Conservation (phyloP, 1,140 invertebrate species). For the Trichonephila clavata region DNA sequence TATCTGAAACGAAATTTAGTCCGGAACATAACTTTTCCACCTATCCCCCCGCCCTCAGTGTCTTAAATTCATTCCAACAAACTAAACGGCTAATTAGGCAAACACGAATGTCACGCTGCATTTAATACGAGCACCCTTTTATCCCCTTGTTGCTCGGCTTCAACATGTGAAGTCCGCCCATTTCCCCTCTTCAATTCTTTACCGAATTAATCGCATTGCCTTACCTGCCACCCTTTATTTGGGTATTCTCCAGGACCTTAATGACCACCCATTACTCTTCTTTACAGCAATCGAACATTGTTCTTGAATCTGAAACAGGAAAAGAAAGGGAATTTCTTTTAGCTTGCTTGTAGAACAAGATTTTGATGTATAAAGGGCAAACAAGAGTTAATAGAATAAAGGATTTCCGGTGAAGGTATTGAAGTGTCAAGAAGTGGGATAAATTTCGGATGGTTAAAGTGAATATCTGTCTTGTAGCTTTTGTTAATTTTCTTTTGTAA, state of each 20-base stretch:
- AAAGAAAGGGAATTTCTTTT: slow-evolving; percentile 26
- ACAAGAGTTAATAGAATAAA: not conserved
- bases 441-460: not conserved
- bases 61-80: not conserved
- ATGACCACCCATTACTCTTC: slow-evolving; percentile 64
- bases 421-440: slow-evolving; percentile 1
- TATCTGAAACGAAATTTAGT: too few species aligned
- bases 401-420: not conserved
- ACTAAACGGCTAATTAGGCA: slow-evolving; percentile 52
- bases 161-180: slow-evolving; percentile 29
- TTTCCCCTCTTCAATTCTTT: not conserved
- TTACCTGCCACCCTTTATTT: not conserved
- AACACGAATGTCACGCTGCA: slow-evolving; percentile 46
- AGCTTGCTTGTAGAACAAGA: slow-evolving; percentile 7
- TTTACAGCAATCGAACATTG: slow-evolving; percentile 51
- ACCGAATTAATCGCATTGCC: slow-evolving; percentile 28
- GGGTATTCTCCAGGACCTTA: slow-evolving; percentile 63
- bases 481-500: too few species aligned
- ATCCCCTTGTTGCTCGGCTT: not conserved
- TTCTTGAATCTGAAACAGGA: not conserved
- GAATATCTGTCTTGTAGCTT: too few species aligned
- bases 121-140: slow-evolving; percentile 26
- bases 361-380: slow-evolving; percentile 35
- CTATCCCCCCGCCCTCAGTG: too few species aligned
- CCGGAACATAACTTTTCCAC: too few species aligned